Evolutionary conservation across 2,888 invertebrate species (phyloP).

Genomic region (Palloptera scutellata): DNA sequence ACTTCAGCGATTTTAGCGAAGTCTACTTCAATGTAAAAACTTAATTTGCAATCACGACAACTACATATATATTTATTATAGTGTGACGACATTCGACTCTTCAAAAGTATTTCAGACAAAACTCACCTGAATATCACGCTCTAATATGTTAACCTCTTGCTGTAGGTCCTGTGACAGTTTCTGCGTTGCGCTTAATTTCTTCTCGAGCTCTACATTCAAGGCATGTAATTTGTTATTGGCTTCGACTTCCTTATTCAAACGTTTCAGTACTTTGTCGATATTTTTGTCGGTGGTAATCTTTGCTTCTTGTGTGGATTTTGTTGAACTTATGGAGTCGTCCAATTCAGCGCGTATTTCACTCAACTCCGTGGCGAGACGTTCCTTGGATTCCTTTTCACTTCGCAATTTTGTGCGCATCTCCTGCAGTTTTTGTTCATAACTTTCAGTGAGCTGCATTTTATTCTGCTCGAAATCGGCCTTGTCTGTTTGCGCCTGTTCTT

Average conservation of each 20-base stretch:
- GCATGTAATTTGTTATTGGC: conserved; percentile 57
- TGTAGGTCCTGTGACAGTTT: conserved; percentile 56
- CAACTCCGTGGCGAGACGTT: conserved; percentile 59
- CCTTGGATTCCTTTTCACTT: conserved; percentile 64
- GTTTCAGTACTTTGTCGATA: conserved; percentile 56
- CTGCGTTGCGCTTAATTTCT: conserved; percentile 51
- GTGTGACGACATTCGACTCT: too few species aligned
- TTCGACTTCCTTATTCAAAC: conserved; percentile 58
- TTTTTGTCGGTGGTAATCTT: conserved; percentile 57
- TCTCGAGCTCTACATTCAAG: conserved; percentile 49
- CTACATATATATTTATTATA: neutral
- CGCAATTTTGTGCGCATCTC: conserved; percentile 64
- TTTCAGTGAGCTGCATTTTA: conserved; percentile 59
- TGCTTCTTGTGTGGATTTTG: conserved; percentile 56
- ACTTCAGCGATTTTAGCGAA: neutral
- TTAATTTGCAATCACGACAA: too few species aligned
- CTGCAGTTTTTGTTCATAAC: conserved; percentile 62
- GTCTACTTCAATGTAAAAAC: too few species aligned
- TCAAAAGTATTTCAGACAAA: conserved; percentile 8
- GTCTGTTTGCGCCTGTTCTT: conserved; percentile 56
- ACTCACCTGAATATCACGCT: conserved; percentile 55
- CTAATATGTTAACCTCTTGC: conserved; percentile 52
- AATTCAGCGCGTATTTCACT: conserved; percentile 58
- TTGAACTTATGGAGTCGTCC: conserved; percentile 55
- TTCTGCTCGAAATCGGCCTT: conserved; percentile 59